A percentile compares a stretch with the other conserved stretches of the same genome.
Conservation (phyloP, 2,797 vertebrate species). For the Heterohyrax brucei region DNA sequence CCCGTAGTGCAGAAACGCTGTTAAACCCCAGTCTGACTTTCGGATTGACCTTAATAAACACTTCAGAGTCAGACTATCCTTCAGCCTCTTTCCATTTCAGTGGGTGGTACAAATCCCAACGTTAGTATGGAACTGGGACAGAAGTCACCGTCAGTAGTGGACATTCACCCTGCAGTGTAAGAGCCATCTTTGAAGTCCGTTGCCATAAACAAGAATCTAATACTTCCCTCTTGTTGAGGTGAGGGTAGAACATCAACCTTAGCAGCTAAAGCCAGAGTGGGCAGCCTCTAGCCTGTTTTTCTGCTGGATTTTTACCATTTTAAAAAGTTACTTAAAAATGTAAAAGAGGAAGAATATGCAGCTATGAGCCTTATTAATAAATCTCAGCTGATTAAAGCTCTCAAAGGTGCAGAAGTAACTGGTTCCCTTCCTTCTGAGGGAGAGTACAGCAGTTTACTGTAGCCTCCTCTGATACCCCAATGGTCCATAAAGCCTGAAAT, state of each 20-base stretch:
- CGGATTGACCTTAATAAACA: not conserved
- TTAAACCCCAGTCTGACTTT: not conserved
- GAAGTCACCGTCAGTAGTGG: not conserved
- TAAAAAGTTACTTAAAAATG: not conserved
- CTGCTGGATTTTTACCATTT: not conserved
- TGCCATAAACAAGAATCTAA: not conserved
- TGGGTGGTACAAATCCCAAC: not conserved
- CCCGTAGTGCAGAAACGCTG: not conserved
- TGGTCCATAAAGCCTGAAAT: not conserved
- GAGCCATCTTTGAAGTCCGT: not conserved
- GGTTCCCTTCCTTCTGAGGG: conserved; percentile 10
- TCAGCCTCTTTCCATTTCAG: not conserved
- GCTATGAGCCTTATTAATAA: not conserved
- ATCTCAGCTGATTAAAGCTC: not conserved
- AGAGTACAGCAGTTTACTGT: not conserved
- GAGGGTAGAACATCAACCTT: not conserved
- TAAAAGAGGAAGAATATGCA: not conserved
- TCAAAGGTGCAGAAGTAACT: not conserved
- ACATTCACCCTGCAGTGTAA: not conserved
- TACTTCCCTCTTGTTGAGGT: not conserved
- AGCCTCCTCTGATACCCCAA: not conserved
- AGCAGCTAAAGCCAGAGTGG: not conserved
- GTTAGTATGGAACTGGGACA: not conserved
- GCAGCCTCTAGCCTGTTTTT: not conserved
- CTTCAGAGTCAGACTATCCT: not conserved